phyloP scores from a whole-genome alignment of 1,140 invertebrate genomes.

The Acromyrmex charruanus region DNA sequence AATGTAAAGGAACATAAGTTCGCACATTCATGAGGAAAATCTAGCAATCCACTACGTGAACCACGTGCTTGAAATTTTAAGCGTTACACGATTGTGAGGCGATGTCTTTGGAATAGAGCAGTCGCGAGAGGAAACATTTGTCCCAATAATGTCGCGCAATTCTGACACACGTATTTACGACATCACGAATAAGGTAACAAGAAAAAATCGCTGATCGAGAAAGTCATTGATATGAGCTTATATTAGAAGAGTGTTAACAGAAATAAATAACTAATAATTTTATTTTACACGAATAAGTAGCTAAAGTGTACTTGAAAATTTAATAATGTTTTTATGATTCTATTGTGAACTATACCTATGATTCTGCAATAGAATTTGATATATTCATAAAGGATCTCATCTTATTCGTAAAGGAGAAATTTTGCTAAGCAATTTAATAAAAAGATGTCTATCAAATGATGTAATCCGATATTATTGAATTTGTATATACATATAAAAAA shows the following conservation, averaged over 20 bases:
- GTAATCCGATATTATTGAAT: too few species aligned
- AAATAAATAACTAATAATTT: neutral
- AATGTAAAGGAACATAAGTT: too few species aligned
- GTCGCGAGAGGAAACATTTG: slow-evolving; percentile 11
- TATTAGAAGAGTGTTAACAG: neutral
- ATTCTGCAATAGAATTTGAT: neutral
- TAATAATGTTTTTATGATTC: neutral
- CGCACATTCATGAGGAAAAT: too few species aligned
- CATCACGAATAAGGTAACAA: neutral
- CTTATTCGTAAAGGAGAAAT: too few species aligned
- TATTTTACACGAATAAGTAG: neutral
- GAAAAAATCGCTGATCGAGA: neutral
- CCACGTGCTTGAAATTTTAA: too few species aligned
- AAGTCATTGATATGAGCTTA: neutral
- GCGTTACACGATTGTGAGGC: neutral
- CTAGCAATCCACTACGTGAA: too few species aligned
- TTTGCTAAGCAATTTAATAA: too few species aligned
- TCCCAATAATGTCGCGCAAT: neutral
- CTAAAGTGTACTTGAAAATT: neutral
- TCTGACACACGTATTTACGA: neutral
- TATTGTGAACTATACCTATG: neutral
- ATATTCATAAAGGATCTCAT: neutral
- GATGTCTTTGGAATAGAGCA: slow-evolving; percentile 34
- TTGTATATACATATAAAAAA: too few species aligned
- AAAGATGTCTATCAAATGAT: too few species aligned